Evolutionary conservation across 2,797 vertebrate genomes (phyloP).

Genomic region (Gymnopithys bicolor): DNA sequence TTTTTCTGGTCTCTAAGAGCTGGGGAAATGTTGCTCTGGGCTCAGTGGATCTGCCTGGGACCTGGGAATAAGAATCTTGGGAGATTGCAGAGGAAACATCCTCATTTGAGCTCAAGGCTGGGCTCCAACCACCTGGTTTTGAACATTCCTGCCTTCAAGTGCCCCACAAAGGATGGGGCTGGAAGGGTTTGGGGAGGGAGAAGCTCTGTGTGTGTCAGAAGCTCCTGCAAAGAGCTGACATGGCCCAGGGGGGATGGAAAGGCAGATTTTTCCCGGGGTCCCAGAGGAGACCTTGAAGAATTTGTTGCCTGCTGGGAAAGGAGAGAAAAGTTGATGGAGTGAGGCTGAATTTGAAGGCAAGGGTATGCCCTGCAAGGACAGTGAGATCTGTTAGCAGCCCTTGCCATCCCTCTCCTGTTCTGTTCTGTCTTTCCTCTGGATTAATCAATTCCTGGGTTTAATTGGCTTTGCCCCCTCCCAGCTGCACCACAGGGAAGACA

Average conservation of each 20-base stretch:
- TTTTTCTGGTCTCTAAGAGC: background rate
- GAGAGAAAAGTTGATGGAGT: background rate
- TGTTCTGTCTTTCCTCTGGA: background rate
- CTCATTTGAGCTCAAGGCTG: background rate
- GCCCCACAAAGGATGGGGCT: background rate
- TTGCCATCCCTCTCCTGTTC: background rate
- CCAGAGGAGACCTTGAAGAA: background rate
- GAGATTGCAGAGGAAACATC: background rate
- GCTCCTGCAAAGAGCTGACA: background rate
- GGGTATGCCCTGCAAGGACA: conserved; percentile 45
- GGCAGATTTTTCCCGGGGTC: background rate
- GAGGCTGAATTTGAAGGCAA: conserved; percentile 20
- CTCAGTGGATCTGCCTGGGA: background rate
- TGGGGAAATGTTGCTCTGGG: background rate
- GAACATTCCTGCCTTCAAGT: background rate
- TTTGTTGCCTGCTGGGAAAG: conserved; percentile 15
- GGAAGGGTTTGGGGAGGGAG: background rate
- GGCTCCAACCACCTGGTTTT: background rate
- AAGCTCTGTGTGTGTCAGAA: background rate
- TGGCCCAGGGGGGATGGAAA: rapidly evolving
- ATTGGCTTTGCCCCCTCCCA: background rate
- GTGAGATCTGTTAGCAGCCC: background rate
- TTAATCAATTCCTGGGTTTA: background rate
- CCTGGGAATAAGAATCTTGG: background rate
- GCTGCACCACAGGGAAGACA: rapidly evolving